Percentiles rank a stretch among this genome's conserved stretches.
phyloP scores from a whole-genome alignment of 2,113 vertebrate species.

The Alexandromys fortis region DNA sequence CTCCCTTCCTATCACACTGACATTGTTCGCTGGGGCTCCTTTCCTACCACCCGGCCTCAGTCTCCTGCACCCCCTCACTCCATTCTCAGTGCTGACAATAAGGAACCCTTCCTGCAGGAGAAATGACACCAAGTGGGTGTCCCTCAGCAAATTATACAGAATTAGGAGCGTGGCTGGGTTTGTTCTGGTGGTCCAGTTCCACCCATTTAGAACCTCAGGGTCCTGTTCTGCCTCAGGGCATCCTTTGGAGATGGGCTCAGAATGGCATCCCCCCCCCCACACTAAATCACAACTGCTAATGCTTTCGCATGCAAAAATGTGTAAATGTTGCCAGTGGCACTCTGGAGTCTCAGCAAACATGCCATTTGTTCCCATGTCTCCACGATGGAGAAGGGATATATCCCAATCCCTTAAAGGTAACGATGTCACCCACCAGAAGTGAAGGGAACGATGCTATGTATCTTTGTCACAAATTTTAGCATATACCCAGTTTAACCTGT shows the following conservation, averaged over 20 bases:
- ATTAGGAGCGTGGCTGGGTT: neutral
- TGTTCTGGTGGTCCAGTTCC: neutral
- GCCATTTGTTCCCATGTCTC: neutral
- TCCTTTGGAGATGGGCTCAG: neutral
- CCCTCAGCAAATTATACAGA: neutral
- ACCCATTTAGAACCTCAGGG: neutral
- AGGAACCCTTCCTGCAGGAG: neutral
- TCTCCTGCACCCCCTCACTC: neutral
- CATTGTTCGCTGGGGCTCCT: fast-evolving
- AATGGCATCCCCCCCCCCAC: neutral
- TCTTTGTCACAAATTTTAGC: neutral
- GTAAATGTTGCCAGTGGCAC: neutral
- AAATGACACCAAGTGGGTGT: fast-evolving
- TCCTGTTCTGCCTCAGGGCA: neutral
- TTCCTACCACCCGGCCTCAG: neutral
- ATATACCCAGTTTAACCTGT: neutral
- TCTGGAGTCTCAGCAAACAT: neutral
- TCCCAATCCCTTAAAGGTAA: neutral
- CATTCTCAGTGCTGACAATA: fast-evolving
- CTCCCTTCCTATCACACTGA: too few species aligned
- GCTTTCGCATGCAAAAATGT: neutral
- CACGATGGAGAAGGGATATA: neutral
- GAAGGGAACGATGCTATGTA: neutral
- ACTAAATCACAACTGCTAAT: too few species aligned
- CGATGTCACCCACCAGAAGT: neutral